phyloP scores from a whole-genome alignment of 2,113 vertebrate species.

The Scomber japonicus region DNA sequence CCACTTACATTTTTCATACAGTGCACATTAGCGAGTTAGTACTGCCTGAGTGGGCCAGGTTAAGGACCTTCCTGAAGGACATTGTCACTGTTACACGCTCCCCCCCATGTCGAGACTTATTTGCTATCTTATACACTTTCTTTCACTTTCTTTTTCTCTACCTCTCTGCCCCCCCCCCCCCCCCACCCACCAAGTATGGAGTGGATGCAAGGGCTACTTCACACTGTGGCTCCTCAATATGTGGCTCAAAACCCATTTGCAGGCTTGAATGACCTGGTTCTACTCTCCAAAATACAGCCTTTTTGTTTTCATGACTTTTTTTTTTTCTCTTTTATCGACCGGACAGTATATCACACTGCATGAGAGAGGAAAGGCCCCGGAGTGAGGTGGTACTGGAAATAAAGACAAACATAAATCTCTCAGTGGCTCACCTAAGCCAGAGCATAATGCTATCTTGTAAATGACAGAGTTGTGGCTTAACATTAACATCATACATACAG shows the following conservation, averaged over 20 bases:
- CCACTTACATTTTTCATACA: slow-evolving; percentile 80
- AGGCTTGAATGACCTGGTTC: slow-evolving; percentile 60
- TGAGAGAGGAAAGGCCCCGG: slow-evolving; percentile 29
- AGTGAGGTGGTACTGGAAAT: slow-evolving; percentile 37
- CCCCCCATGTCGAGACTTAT: slow-evolving; percentile 43
- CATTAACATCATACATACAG: slow-evolving; percentile 41
- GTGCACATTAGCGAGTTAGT: slow-evolving; percentile 76
- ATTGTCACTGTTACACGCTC: slow-evolving; percentile 56
- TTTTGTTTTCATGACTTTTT: slow-evolving; percentile 62
- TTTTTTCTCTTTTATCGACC: slow-evolving; percentile 41
- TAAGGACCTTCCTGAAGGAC: slow-evolving; percentile 82
- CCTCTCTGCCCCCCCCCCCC: slow-evolving; percentile 2
- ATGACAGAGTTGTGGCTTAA: slow-evolving; percentile 54
- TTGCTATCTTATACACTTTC: slow-evolving; percentile 20
- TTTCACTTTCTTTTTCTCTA: background rate
- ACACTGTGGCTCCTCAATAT: slow-evolving; percentile 49
- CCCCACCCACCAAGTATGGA: slow-evolving; percentile 9
- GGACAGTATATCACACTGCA: slow-evolving; percentile 60
- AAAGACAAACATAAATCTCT: slow-evolving; percentile 66
- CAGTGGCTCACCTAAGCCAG: slow-evolving; percentile 28
- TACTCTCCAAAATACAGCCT: slow-evolving; percentile 41
- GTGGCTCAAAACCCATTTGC: slow-evolving; percentile 68
- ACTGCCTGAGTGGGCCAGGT: slow-evolving; percentile 72
- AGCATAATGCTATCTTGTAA: slow-evolving; percentile 60
- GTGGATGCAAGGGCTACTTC: slow-evolving; percentile 44